phyloP scores from a whole-genome alignment of 2,113 vertebrate species.

The Aviceda subcristata region DNA sequence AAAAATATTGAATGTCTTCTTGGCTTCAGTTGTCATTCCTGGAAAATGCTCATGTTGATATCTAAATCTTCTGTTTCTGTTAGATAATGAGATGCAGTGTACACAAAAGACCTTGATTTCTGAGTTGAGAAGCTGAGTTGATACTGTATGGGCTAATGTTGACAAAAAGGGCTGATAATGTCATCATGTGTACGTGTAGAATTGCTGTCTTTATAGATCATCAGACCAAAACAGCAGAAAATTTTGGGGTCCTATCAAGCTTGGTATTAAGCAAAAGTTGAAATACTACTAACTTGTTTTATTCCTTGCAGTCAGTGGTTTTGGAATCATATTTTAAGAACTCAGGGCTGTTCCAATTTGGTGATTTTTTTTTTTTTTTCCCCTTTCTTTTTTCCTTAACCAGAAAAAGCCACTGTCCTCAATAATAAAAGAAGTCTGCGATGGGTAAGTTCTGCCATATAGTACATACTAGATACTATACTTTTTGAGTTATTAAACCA shows the following conservation, averaged over 20 bases:
- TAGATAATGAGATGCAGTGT: neutral
- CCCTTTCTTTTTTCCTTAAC: constrained; percentile 7
- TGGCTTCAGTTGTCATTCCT: neutral
- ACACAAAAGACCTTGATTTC: constrained; percentile 11
- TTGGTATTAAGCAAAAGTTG: neutral
- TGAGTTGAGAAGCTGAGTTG: neutral
- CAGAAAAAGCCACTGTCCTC: constrained; percentile 97
- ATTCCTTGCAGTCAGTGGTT: neutral
- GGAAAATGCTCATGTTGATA: neutral
- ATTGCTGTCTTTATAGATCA: neutral
- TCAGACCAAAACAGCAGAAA: neutral
- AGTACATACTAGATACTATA: neutral
- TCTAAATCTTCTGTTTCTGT: neutral
- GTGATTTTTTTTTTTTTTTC: neutral
- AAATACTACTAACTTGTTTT: neutral
- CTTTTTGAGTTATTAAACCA: neutral
- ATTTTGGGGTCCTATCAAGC: neutral
- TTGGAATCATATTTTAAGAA: neutral
- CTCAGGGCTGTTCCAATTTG: neutral
- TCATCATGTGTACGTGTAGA: neutral
- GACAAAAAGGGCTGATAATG: neutral
- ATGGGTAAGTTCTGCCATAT: constrained; percentile 84
- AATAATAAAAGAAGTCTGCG: constrained; percentile 98
- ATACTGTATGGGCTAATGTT: neutral
- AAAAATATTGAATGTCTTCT: neutral